phyloP scores from a whole-genome alignment of 2,113 vertebrate genomes.

The Leucoraja erinaceus region DNA sequence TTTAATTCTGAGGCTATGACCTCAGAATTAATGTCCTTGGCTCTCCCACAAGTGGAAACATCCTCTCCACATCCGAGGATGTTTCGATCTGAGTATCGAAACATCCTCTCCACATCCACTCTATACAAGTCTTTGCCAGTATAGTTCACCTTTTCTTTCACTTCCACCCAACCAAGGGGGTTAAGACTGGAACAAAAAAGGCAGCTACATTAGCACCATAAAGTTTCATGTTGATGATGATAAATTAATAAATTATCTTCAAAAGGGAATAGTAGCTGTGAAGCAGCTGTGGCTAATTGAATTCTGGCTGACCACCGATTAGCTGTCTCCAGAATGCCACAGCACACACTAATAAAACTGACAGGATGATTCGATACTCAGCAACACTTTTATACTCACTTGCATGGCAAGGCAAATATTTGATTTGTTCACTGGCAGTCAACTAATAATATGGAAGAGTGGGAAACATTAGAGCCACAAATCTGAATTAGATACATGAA shows the following conservation, averaged over 20 bases:
- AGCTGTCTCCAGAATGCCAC: slow-evolving; percentile 28
- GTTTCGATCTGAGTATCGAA: too few species aligned
- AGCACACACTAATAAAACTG: slow-evolving; percentile 24
- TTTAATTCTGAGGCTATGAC: too few species aligned
- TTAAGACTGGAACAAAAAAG: neutral
- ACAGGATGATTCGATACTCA: slow-evolving; percentile 18
- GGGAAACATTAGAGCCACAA: neutral
- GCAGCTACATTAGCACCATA: neutral
- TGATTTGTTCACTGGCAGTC: slow-evolving; percentile 2
- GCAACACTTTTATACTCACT: neutral
- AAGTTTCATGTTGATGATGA: slow-evolving; percentile 30
- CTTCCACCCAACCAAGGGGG: neutral
- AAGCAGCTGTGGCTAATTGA: slow-evolving; percentile 34
- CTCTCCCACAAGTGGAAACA: too few species aligned
- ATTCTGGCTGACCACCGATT: slow-evolving; percentile 36
- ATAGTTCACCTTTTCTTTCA: neutral
- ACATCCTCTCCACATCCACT: too few species aligned
- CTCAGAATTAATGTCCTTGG: too few species aligned
- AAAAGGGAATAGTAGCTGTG: slow-evolving; percentile 27
- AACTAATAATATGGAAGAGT: neutral
- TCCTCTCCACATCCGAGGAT: too few species aligned
- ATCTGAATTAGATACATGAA: neutral
- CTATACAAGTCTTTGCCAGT: neutral
- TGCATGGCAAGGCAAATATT: neutral
- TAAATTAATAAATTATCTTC: slow-evolving; percentile 36